A percentile compares a stretch with the other conserved stretches of the same genome.
These are phyloP conservation scores for Byasa hedistus DNA, from an alignment of 2,888 invertebrate genomes.

Conservation along the genomic window DNA sequence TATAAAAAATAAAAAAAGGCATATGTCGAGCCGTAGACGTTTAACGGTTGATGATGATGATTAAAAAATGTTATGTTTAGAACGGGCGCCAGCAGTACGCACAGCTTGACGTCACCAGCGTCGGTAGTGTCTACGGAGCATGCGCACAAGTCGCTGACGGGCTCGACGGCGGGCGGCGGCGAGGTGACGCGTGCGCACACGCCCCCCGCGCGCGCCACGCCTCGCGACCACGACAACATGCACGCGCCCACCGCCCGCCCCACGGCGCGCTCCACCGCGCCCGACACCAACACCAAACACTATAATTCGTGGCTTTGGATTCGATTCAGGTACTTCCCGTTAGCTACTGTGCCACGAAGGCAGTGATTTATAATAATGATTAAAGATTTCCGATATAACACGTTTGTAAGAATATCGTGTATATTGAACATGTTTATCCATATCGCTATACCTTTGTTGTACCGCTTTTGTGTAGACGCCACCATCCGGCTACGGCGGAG, in stretches of 20 bases:
- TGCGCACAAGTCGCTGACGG: conserved; percentile 50
- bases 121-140: conserved; percentile 55
- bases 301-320: too few species aligned
- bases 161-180: conserved; percentile 49
- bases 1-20: too few species aligned
- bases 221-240: conserved; percentile 68
- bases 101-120: conserved; percentile 66
- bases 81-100: conserved; percentile 62
- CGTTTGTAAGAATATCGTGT: too few species aligned
- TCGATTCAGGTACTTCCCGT: too few species aligned
- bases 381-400: too few species aligned
- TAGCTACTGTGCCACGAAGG: too few species aligned
- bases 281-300: conserved; percentile 49
- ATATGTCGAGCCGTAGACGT: too few species aligned
- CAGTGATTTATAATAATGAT: too few species aligned
- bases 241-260: conserved; percentile 61
- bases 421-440: too few species aligned
- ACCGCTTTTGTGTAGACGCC: conserved; percentile 84
- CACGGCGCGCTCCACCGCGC: conserved; percentile 36
- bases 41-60: too few species aligned
- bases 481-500: conserved; percentile 85
- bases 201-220: conserved; percentile 38
- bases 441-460: too few species aligned
- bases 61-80: conserved; percentile 38
- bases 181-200: conserved; percentile 39